A percentile compares a stretch with the other conserved stretches of the same genome.
Conservation (phyloP, 2,888 invertebrate species). For the Alloplasta piceator region DNA sequence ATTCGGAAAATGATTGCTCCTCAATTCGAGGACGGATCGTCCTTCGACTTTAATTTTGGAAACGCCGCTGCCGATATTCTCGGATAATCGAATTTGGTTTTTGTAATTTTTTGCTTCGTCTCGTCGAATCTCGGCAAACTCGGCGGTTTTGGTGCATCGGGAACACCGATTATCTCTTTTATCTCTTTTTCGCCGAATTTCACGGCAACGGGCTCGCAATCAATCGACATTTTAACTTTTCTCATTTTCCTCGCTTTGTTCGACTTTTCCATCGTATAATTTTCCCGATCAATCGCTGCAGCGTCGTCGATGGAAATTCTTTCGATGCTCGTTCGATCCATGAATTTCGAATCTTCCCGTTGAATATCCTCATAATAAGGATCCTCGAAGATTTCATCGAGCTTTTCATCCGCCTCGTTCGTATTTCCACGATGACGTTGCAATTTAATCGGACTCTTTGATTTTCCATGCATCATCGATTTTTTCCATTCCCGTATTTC, state of each 20-base stretch:
- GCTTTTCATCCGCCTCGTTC: constrained; percentile 1
- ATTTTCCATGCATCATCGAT: constrained; percentile 34
- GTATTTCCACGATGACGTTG: constrained; percentile 1
- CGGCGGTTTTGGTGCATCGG: constrained; percentile 47
- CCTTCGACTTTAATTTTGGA: constrained; percentile 37
- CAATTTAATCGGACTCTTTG: constrained; percentile 11
- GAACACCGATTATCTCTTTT: constrained; percentile 59
- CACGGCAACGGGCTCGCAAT: constrained; percentile 55
- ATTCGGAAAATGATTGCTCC: neutral
- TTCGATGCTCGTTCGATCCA: constrained; percentile 18
- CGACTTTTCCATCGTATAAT: constrained; percentile 14
- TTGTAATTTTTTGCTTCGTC: constrained; percentile 24
- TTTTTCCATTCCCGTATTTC: constrained; percentile 39
- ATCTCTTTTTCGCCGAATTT: constrained; percentile 63
- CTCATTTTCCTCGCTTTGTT: constrained; percentile 8
- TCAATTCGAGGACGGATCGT: constrained; percentile 15
- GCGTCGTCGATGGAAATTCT: constrained; percentile 27
- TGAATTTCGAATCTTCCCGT: neutral
- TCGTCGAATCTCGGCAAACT: constrained; percentile 26
- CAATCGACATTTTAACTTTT: constrained; percentile 32
- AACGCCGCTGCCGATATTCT: constrained; percentile 63
- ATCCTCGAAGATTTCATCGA: constrained; percentile 36
- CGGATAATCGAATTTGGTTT: constrained; percentile 57
- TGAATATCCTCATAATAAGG: neutral
- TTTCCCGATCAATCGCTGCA: constrained; percentile 30